These are phyloP conservation scores for Erebia epiphron DNA, from an alignment of 2,888 invertebrate genomes.

Conservation along the genomic window DNA sequence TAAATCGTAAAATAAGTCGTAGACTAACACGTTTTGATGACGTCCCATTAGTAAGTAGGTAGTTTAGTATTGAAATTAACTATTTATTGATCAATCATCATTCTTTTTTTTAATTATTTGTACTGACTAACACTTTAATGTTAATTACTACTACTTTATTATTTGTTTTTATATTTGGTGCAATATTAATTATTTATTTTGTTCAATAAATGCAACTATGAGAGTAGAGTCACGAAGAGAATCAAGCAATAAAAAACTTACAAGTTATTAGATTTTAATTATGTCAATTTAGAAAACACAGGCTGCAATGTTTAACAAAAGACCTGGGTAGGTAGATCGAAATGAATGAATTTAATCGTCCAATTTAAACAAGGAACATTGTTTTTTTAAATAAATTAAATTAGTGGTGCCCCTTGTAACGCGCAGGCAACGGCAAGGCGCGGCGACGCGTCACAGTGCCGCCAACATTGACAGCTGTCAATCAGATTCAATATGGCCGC, in stretches of 20 bases:
- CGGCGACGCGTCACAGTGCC: constrained; percentile 78
- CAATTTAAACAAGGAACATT: constrained; percentile 25
- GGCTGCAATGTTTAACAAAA: background rate
- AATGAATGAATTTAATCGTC: background rate
- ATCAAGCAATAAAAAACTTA: no score
- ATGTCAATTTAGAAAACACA: background rate
- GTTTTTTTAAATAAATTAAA: constrained; percentile 48
- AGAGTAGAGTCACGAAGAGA: background rate
- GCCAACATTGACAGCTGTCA: constrained; percentile 83
- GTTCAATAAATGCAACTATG: background rate
- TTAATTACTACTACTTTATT: no score
- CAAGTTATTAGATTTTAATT: no score
- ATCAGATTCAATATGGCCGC: constrained; percentile 80
- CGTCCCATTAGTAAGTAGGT: background rate
- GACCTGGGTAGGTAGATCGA: background rate
- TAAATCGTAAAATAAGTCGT: background rate
- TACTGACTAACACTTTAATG: no score
- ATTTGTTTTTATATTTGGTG: no score
- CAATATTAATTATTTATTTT: no score
- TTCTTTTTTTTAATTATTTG: no score
- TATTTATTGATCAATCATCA: no score
- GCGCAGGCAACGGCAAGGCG: constrained; percentile 58
- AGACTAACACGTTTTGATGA: background rate
- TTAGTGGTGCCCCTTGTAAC: constrained; percentile 63
- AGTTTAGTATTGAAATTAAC: background rate